Base-by-base conservation (phyloP, 2,113 vertebrate species). In the Sprattus sprattus region DNA sequence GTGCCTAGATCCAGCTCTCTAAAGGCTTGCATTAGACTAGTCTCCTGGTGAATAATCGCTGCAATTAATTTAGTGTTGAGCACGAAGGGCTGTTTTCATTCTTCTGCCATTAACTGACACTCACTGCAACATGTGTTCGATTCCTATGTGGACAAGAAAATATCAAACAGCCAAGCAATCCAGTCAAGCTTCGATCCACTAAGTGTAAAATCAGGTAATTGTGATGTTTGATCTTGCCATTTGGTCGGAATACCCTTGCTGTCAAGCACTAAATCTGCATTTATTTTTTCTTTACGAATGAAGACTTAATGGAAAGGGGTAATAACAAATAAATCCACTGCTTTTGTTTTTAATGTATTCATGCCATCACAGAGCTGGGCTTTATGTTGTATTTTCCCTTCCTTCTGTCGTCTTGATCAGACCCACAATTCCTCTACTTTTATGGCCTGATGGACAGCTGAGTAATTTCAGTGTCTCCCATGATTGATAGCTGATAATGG, bases 401-500 rank as follows among this genome's bases (percentile, higher is more conserved):
- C 87, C 81, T 89, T 89, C 85, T 84, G 82, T 78, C 71, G 39
- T 93, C 95, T 96, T 96, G 95, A 96, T 96, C 96, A 94, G 91
- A 93, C 94, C 91, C 90, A 93, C 93, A 94, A 93, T 92, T 94
- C 94, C 49, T 16, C 89, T 90, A 86, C 89, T 93, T 95, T 94
- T 93, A 94, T 91, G 87, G 93, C 90, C 90, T 90, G 95, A 96
- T 94, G 96, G 97, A 95, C 95, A 95, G 89, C 93, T 92, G 94
- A 95, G 95, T 96, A 95, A 95, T 95, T 95, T 94, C 94, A 94
- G 91, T 92, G 93, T 96, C 94, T 93, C 89, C 91, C 83, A 91
- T 96, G 96, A 97, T 93, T 96, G 97, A 96, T 96, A 93, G 92
- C 90, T 93, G 93, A 94, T 95, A 95, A 97, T 95, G 92, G 94